Conservation (phyloP, 2,888 invertebrate species). For the Endomychus coccineus region DNA sequence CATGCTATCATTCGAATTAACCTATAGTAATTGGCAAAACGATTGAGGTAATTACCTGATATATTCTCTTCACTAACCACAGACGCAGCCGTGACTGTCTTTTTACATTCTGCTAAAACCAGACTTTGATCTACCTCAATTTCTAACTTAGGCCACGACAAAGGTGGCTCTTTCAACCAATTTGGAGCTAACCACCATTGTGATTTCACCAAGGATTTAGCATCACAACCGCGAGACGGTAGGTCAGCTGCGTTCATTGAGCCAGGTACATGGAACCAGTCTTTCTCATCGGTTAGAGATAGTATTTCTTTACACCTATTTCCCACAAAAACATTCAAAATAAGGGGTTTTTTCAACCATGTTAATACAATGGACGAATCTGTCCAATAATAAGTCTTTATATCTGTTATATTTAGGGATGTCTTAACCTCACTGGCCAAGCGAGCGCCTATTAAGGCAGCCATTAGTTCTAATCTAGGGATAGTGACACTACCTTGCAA, state of each 20-base stretch:
- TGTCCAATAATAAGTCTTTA: slow-evolving; percentile 25
- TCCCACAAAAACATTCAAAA: slow-evolving; percentile 27
- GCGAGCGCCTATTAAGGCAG: slow-evolving; percentile 25
- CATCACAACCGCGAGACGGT: slow-evolving; percentile 30
- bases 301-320: slow-evolving; percentile 30
- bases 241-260: slow-evolving; percentile 31
- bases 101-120: too few species aligned
- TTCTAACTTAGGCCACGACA: slow-evolving; percentile 8
- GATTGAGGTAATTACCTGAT: too few species aligned
- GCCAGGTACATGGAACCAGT: slow-evolving; percentile 32
- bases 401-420: background rate
- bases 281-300: slow-evolving; percentile 9
- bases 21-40: too few species aligned
- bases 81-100: too few species aligned
- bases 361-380: slow-evolving; percentile 27
- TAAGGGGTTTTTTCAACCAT: slow-evolving; percentile 25
- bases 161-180: slow-evolving; percentile 22
- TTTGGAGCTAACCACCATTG: slow-evolving; percentile 33
- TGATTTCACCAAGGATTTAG: slow-evolving; percentile 23
- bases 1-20: too few species aligned
- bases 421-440: slow-evolving; percentile 8
- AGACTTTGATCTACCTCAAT: too few species aligned
- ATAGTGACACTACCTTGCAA: slow-evolving; percentile 26
- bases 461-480: slow-evolving; percentile 29
- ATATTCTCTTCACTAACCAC: too few species aligned